Evolutionary conservation across 2,797 vertebrate species (phyloP), one percentile per base, ranked within the genome.

Genomic region (Selene dorsalis): DNA sequence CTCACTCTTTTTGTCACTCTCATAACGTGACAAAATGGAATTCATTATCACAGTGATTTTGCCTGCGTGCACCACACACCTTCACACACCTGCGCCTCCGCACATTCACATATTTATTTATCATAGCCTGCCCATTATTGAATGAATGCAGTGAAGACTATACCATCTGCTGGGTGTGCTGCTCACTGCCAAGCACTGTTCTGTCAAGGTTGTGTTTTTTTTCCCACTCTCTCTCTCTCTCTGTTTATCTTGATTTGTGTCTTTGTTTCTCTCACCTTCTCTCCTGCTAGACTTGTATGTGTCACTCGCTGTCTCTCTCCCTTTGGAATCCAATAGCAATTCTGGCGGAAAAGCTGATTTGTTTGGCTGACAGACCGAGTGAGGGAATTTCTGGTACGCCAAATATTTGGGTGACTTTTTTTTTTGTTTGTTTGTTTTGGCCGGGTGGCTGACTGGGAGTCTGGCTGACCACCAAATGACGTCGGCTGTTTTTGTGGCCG

Each of bases 401-500:
- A 83, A 80, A 82, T 83, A 79, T 85, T 84, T 85, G 79, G 67
- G 75, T 83, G 74, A 87, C 77, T 85, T 77, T 73, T 82, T 8
- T 62, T 65, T 64, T 47, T 62, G 68, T 74, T 77, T 62, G 62
- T 64, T 48, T 62, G n/a, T 72, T 74, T 77, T 66, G 69, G 70
- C 66, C 63, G 55, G 18, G n/a, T 48, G 57, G 50, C 17, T 35
- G 76, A 63, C 41, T 56, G 39, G 56, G 80, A 57, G 71, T 16
- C 72, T 77, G 87, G 87, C 84, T 56, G 47, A 69, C 73, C 62
- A 77, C 74, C 70, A 65, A 80, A 83, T 76, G 83, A 83, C 52
- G 67, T 70, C 45, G 79, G 73, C 64, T 68, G 75, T 28, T 71
- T 71, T 79, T 74, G 68, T 71, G 64, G 69, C 68, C 53, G 67